Base-by-base conservation (phyloP, 1,140 invertebrate genomes). In the Neelides sp. region DNA sequence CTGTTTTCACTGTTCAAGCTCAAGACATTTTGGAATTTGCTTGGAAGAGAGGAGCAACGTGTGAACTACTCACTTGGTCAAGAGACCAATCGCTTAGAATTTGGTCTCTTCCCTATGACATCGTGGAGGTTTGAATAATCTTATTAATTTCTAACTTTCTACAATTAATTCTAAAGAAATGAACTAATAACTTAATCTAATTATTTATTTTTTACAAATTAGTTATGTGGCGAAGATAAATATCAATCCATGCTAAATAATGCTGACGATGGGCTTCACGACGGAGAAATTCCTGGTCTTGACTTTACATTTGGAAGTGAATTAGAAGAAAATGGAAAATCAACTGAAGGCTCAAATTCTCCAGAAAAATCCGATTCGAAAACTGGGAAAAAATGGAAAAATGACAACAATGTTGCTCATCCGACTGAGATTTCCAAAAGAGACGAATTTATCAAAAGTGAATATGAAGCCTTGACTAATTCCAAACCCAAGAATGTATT, bases 1-100 rank as follows among this genome's bases (percentile, higher is more conserved):
- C 85, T 4, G 78, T 89, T 34, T 85, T 87, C 65, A 85, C 83
- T 4, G 90, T 96, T 70, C 91, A 95, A 64, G 83, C 83, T 2
- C 90, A 95, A 72, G 87, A 91, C 30, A 87, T 95, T 28, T 70
- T 94, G 30, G 91, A 95, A 63, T 95, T 95, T 78, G 85, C 88
- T 58, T 95, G 90, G 90, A 74, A 86, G 51, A 69, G 68, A 43
- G 52, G 23, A 45, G 75, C 69, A 70, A 67, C 64, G 73, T 58
- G 26, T 24, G 85, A 96, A 65, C 66, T 96, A n/a, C 78, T 96
- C 0, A 95, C 90, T 1, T 97, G 90, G 91, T 91, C 87, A 0
- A 82, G 88, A 64, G 91, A 96, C 74, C 87, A 93, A 61, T 89
- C 79, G 42, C 71, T 97, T 19, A 71, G 92, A 46, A 79, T 95